These are phyloP conservation scores for Trissonchulus sp. DNA, from an alignment of 2,888 invertebrate species.

Conservation along the genomic window DNA sequence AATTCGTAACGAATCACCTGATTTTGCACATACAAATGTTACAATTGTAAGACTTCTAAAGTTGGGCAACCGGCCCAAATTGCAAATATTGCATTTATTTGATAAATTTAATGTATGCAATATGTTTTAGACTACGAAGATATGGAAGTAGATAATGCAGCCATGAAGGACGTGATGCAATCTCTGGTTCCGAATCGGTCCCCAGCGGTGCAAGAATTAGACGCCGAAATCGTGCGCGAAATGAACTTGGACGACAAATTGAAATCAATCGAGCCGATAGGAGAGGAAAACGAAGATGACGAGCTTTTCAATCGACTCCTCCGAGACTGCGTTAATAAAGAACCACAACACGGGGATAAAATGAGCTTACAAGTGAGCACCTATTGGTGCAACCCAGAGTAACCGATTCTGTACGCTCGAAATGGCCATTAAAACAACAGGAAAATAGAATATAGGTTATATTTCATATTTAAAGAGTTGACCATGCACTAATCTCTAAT, in stretches of 20 bases:
- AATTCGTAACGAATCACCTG: too few species aligned
- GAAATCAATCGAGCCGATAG: not conserved
- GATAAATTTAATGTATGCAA: too few species aligned
- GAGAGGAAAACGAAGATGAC: slow-evolving; percentile 22
- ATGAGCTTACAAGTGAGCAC: slow-evolving; percentile 26
- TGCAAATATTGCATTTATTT: too few species aligned
- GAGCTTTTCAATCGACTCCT: slow-evolving; percentile 21
- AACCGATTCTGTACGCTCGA: too few species aligned
- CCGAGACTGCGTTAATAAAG: slow-evolving; percentile 18
- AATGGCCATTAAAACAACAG: too few species aligned
- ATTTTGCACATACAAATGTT: too few species aligned
- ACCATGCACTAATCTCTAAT: too few species aligned
- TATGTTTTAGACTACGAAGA: not conserved
- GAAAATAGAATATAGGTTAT: too few species aligned
- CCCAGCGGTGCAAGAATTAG: not conserved
- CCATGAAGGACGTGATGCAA: not conserved
- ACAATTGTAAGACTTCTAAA: too few species aligned
- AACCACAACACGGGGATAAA: not conserved
- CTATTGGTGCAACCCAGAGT: too few species aligned
- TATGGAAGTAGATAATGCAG: slow-evolving; percentile 17
- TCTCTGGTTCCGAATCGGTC: slow-evolving; percentile 15
- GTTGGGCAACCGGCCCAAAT: too few species aligned
- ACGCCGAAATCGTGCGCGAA: slow-evolving; percentile 4
- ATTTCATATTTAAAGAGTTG: too few species aligned
- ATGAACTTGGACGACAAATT: slow-evolving; percentile 26